A percentile compares a stretch with the other conserved stretches of the same genome.
Conservation (phyloP, 1,140 invertebrate genomes). For the Euura saliciscinereae region DNA sequence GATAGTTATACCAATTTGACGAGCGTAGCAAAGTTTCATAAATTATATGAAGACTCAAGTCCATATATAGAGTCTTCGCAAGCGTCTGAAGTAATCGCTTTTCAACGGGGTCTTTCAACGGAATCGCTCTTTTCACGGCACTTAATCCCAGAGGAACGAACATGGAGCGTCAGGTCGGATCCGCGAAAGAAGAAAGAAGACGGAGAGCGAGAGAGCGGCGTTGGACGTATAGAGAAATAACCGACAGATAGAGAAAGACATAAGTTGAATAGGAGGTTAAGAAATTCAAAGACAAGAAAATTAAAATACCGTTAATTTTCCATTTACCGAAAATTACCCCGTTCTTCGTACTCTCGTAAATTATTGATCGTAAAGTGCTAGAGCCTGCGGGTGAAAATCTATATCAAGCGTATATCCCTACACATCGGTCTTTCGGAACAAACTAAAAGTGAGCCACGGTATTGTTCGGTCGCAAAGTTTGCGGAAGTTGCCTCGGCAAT, state of each 20-base stretch:
- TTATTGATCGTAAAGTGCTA: background rate
- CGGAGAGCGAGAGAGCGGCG: background rate
- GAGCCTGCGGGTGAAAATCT: too few relatives aligned
- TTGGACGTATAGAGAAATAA: too few relatives aligned
- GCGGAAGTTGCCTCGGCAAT: conserved; percentile 32
- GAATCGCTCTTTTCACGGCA: conserved; percentile 6
- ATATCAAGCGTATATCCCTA: background rate
- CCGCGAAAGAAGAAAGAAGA: background rate
- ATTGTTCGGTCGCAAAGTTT: conserved; percentile 37
- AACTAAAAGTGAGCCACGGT: conserved; percentile 28
- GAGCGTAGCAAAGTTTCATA: too few relatives aligned
- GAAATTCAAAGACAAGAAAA: conserved; percentile 1
- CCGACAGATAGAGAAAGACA: background rate
- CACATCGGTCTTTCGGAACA: conserved; percentile 16
- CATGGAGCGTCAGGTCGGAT: background rate
- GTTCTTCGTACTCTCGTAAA: background rate
- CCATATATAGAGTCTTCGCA: background rate
- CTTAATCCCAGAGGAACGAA: background rate
- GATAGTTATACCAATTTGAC: too few relatives aligned
- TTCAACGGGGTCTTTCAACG: conserved; percentile 6
- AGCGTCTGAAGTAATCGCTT: background rate
- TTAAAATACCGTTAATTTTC: conserved; percentile 1
- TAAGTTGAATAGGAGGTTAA: background rate
- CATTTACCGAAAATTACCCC: background rate
- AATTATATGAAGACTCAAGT: background rate